These are phyloP conservation scores for Tetramorium alpestre DNA, from an alignment of 1,140 invertebrate species.

Conservation along the genomic window DNA sequence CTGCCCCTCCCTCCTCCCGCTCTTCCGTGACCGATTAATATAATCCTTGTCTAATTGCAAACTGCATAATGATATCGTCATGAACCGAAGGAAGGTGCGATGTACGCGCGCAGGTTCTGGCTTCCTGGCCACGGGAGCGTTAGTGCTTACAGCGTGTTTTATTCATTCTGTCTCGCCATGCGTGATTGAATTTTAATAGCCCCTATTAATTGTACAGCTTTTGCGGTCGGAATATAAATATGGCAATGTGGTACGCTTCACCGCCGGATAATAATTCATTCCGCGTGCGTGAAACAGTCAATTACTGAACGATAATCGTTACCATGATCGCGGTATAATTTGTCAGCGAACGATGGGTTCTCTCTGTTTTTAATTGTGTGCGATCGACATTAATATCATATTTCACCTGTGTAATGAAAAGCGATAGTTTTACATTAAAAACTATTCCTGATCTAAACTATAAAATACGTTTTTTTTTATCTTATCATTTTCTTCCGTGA, in stretches of 20 bases:
- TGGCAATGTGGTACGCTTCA: slow-evolving; percentile 17
- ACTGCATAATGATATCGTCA: background rate
- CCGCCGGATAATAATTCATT: slow-evolving; percentile 55
- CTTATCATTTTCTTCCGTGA: no score
- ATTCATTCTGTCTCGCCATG: slow-evolving; percentile 52
- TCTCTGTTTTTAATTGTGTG: slow-evolving; percentile 14
- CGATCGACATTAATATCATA: slow-evolving; percentile 6
- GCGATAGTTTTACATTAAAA: background rate
- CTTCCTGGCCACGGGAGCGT: slow-evolving; percentile 15
- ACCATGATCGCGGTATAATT: slow-evolving; percentile 51
- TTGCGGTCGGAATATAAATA: slow-evolving; percentile 57
- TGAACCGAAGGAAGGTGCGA: slow-evolving; percentile 13
- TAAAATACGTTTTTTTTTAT: background rate
- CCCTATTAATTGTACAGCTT: slow-evolving; percentile 60
- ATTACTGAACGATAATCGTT: slow-evolving; percentile 57
- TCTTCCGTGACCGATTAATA: slow-evolving; percentile 17
- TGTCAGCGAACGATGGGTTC: slow-evolving; percentile 2
- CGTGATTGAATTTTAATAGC: slow-evolving; percentile 58
- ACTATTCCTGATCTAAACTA: background rate
- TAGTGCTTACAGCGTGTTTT: slow-evolving; percentile 52
- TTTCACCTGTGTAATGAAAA: background rate
- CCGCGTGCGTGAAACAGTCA: slow-evolving; percentile 56
- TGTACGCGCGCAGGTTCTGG: background rate
- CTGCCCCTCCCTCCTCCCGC: background rate
- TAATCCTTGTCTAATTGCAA: slow-evolving; percentile 43